phyloP scores from a whole-genome alignment of 2,888 invertebrate species.

The Catonia carolina region DNA sequence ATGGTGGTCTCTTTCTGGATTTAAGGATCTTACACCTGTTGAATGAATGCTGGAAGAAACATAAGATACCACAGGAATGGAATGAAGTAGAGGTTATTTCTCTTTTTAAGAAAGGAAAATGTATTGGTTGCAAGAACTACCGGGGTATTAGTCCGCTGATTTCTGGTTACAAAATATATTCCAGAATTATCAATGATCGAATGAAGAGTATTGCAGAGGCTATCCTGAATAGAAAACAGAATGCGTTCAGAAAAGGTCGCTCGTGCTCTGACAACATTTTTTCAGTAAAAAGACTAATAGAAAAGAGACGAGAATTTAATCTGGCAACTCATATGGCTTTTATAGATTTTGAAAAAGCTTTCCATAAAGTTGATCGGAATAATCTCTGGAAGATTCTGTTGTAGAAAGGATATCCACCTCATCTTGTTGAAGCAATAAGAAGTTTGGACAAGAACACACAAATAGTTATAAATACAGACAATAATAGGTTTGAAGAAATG shows the following conservation, averaged over 20 bases:
- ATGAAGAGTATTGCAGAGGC: background rate
- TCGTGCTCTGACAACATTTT: too few species aligned
- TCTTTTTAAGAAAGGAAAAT: background rate
- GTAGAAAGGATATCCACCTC: background rate
- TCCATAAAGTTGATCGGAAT: background rate
- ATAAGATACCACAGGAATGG: background rate
- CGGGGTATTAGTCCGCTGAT: background rate
- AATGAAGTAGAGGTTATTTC: background rate
- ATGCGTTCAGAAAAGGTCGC: background rate
- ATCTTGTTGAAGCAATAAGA: background rate
- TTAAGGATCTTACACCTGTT: too few species aligned
- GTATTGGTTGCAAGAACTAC: background rate
- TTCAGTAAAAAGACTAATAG: background rate
- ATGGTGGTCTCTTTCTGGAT: too few species aligned
- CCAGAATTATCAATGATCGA: background rate
- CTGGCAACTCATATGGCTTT: too few species aligned
- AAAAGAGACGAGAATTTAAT: conserved; percentile 3
- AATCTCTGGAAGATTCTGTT: background rate
- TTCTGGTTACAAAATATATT: conserved; percentile 3
- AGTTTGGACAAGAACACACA: background rate
- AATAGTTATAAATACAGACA: background rate
- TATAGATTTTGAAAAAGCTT: too few species aligned
- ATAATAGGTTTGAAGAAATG: too few species aligned
- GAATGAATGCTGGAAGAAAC: background rate
- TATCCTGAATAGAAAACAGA: background rate